Conservation (phyloP, 2,113 vertebrate species). For the Cheilinus undulatus region DNA sequence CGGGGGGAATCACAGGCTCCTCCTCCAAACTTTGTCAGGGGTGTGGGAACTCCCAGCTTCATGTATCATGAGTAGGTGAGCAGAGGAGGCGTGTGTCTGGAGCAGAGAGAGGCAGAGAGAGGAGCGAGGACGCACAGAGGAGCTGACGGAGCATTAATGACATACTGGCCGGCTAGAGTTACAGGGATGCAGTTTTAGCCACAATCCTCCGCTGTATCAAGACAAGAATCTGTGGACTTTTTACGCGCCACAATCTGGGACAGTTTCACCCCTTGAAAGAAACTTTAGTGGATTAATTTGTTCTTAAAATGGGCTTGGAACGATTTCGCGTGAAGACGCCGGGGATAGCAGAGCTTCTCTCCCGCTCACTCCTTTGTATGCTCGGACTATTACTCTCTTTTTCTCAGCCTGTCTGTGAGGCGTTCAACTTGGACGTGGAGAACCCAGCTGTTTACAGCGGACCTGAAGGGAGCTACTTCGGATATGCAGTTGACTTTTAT, state of each 20-base stretch:
- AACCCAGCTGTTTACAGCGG: slow-evolving; percentile 86
- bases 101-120: slow-evolving; percentile 30
- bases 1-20: slow-evolving; percentile 81
- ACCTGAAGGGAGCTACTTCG: slow-evolving; percentile 89
- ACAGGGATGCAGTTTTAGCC: slow-evolving; percentile 71
- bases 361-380: slow-evolving; percentile 59
- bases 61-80: slow-evolving; percentile 69
- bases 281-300: slow-evolving; percentile 52
- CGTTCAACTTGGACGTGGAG: slow-evolving; percentile 90
- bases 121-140: slow-evolving; percentile 54
- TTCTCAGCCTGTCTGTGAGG: slow-evolving; percentile 71
- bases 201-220: slow-evolving; percentile 6
- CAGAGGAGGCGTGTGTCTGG: slow-evolving; percentile 60
- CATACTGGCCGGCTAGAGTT: slow-evolving; percentile 30
- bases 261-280: not conserved
- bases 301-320: slow-evolving; percentile 69
- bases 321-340: slow-evolving; percentile 64
- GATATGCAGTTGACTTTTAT: slow-evolving; percentile 93
- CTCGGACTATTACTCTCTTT: slow-evolving; percentile 65
- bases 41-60: slow-evolving; percentile 79
- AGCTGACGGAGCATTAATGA: slow-evolving; percentile 68
- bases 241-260: slow-evolving; percentile 12
- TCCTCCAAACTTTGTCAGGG: slow-evolving; percentile 69
- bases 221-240: slow-evolving; percentile 16
- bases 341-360: slow-evolving; percentile 29